Percentiles rank a stretch among this genome's conserved stretches.
Evolutionary conservation across 2,113 vertebrate genomes (phyloP).

Genomic region (Tragelaphus imberbis): DNA sequence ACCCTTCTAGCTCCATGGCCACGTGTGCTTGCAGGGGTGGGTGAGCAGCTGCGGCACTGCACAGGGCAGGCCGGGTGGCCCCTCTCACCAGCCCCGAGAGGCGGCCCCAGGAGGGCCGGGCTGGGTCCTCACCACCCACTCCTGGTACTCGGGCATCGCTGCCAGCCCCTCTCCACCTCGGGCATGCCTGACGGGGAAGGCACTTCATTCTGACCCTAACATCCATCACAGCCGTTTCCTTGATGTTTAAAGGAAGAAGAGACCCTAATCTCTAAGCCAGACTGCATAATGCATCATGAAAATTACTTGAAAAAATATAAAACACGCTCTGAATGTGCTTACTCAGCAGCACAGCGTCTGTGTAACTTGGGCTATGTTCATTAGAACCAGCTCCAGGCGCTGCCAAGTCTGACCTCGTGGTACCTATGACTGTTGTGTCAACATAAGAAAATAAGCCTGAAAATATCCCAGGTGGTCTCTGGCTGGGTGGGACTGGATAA

Average conservation of each 20-base stretch:
- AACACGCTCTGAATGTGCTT: background rate
- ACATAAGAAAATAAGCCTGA: background rate
- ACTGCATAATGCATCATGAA: background rate
- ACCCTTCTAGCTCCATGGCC: rapidly evolving
- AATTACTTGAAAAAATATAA: background rate
- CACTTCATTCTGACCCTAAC: background rate
- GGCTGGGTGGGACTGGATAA: background rate
- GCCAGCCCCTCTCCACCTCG: background rate
- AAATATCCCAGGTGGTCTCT: background rate
- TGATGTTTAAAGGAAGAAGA: background rate
- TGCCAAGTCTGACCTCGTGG: background rate
- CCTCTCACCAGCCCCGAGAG: background rate
- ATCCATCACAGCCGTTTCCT: background rate
- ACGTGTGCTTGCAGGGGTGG: too few species aligned
- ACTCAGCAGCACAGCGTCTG: rapidly evolving
- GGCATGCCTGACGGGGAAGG: too few species aligned
- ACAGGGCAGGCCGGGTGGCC: rapidly evolving
- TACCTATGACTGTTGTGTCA: rapidly evolving
- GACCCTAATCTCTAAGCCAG: background rate
- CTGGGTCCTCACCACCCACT: background rate
- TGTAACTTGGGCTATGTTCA: background rate
- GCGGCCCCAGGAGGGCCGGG: rapidly evolving
- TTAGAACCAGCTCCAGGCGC: rapidly evolving
- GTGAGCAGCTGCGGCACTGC: background rate
- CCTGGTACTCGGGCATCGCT: background rate